Percentiles rank a stretch among this genome's conserved stretches.
These are phyloP conservation scores for Coracopsis vasa DNA, from an alignment of 2,113 vertebrate species.

Conservation along the genomic window DNA sequence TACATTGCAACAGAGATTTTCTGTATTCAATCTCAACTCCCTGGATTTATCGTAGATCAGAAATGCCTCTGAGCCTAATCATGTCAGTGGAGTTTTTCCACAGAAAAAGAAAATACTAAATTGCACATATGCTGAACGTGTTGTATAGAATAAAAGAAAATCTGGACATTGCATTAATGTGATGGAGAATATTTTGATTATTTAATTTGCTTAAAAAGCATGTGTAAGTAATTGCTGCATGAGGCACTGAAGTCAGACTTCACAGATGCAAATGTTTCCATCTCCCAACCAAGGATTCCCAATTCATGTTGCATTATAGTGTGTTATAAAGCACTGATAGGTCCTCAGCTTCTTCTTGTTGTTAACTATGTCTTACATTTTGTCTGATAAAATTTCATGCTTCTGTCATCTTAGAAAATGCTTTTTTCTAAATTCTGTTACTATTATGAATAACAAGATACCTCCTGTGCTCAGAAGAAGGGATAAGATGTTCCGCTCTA, in stretches of 20 bases:
- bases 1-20: neutral
- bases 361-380: neutral
- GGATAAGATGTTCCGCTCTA: neutral
- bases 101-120: neutral
- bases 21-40: neutral
- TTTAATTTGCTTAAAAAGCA: slow-evolving; percentile 18
- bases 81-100: neutral
- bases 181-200: neutral
- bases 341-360: neutral
- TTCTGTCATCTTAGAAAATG: neutral
- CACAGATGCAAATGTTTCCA: neutral
- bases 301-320: neutral
- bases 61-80: slow-evolving; percentile 14
- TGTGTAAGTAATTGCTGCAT: neutral
- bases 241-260: neutral
- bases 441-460: neutral
- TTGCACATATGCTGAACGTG: neutral
- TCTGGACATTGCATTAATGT: neutral
- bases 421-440: neutral
- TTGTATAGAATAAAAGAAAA: neutral
- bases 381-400: neutral
- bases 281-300: neutral
- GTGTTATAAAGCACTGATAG: neutral
- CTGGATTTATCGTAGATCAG: neutral
- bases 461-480: neutral